Evolutionary conservation across 1,140 invertebrate species (phyloP).

Genomic region (Tetramorium parvispinum): DNA sequence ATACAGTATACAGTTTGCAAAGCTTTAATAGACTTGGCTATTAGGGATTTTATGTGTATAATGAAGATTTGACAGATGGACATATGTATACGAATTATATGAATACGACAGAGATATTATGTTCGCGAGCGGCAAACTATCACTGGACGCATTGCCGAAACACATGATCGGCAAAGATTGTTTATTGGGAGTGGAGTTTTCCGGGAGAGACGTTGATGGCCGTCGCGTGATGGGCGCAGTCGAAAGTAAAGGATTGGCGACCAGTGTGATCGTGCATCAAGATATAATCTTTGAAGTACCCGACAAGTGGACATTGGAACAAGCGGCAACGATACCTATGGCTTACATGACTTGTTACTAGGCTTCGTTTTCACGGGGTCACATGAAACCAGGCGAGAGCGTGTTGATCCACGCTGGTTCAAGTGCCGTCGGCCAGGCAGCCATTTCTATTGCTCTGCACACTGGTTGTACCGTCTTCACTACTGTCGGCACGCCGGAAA

Average conservation of each 20-base stretch:
- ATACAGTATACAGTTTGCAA: no score
- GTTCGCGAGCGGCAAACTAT: no score
- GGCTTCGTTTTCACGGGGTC: slow-evolving; percentile 94
- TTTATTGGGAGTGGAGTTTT: slow-evolving; percentile 97
- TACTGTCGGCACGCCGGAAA: slow-evolving; percentile 95
- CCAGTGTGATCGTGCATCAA: slow-evolving; percentile 93
- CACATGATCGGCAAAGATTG: no score
- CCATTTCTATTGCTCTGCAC: slow-evolving; percentile 96
- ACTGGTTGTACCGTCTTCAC: slow-evolving; percentile 94
- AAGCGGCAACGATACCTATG: slow-evolving; percentile 97
- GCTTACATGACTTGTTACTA: slow-evolving; percentile 98
- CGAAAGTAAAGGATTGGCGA: slow-evolving; percentile 95
- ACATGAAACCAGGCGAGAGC: slow-evolving; percentile 92
- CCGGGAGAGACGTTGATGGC: slow-evolving; percentile 91
- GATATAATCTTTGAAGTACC: slow-evolving; percentile 95
- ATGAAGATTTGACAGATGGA: no score
- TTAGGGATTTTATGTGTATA: no score
- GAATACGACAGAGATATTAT: no score
- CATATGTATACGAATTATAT: no score
- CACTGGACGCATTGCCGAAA: no score
- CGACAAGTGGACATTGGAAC: slow-evolving; percentile 94
- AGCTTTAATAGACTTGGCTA: no score
- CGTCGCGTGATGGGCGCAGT: slow-evolving; percentile 97
- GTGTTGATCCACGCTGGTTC: slow-evolving; percentile 98
- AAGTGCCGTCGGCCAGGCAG: slow-evolving; percentile 98